These are phyloP conservation scores for Eupleurogrammus muticus DNA, from an alignment of 2,797 vertebrate genomes.

Conservation along the genomic window DNA sequence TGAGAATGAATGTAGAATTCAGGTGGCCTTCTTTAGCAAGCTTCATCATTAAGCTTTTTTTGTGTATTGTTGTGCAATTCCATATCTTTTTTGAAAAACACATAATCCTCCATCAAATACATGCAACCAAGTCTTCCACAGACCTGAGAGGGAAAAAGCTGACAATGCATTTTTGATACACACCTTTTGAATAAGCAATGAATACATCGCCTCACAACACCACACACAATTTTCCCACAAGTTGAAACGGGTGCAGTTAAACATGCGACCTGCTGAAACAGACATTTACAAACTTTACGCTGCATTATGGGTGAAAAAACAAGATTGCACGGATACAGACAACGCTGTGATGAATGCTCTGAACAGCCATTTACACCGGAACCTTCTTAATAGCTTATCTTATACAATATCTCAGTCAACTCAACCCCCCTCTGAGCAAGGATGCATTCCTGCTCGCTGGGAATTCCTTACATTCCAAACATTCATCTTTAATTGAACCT, in stretches of 20 bases:
- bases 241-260: not conserved
- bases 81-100: no score
- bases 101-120: no score
- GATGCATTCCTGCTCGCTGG: conserved; percentile 45
- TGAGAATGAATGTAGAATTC: no score
- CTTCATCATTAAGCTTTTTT: no score
- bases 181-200: conserved; percentile 3
- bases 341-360: not conserved
- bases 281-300: not conserved
- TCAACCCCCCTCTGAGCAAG: conserved; percentile 31
- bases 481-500: conserved; percentile 72
- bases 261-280: not conserved
- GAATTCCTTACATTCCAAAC: conserved; percentile 75
- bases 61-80: no score
- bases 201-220: not conserved
- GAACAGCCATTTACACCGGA: not conserved
- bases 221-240: not conserved
- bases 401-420: not conserved
- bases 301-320: not conserved
- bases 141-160: no score
- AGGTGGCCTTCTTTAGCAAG: no score
- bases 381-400: conserved; percentile 12
- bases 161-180: not conserved
- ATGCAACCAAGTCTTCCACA: no score
- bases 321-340: not conserved